Base-by-base conservation (phyloP, 2,888 invertebrate species). In the Cyclophora albipunctata region DNA sequence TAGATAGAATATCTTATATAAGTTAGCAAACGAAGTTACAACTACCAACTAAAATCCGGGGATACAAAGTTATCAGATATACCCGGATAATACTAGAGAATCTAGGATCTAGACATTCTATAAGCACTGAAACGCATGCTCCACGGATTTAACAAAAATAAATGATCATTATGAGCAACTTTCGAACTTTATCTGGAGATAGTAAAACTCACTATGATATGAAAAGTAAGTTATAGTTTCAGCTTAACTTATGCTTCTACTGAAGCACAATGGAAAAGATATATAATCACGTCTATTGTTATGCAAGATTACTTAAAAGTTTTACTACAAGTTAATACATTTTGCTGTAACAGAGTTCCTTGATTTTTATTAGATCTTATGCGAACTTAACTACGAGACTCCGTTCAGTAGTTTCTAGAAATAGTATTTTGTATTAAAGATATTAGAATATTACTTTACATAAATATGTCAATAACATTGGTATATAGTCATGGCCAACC, bases 111-210 rank as follows among this genome's bases (percentile, higher is more conserved):
- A 37, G 37, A 37, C 5, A 37, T 37, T 37, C 37, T 20, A 20
- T 20, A 20, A 20, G 34, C 45, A 4, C 34, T 4, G 33, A 45
- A 45, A 34, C 34, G 37, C 37, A 37, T 37, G 37, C 37, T 37
- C 37, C 5, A 44, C 42, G 45, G 49, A 40, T 45, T 49, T 45
- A 40, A 48, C 41, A 49, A 49, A 53, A 47, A 52, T 49, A 47
- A 47, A 50, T 33, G 45, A 49, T 43, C 40, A 45, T 45, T 45
- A 33, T 53, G 41, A 35, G 46, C 44, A 46, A 46, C 45, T 53
- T 53, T 53, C 34, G 4, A 33, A 47, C 45, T 53, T 46, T 37
- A 44, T 45, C 45, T n/a, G 34, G 37, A 47, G 47, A 5, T 47
- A 49, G 47, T 49, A 47, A 43, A 43, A 44, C 40, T 40, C 40